Percentiles rank a stretch among this genome's conserved stretches.
Evolutionary conservation across 2,888 invertebrate species (phyloP).

Genomic region (Andricus quercusramuli): DNA sequence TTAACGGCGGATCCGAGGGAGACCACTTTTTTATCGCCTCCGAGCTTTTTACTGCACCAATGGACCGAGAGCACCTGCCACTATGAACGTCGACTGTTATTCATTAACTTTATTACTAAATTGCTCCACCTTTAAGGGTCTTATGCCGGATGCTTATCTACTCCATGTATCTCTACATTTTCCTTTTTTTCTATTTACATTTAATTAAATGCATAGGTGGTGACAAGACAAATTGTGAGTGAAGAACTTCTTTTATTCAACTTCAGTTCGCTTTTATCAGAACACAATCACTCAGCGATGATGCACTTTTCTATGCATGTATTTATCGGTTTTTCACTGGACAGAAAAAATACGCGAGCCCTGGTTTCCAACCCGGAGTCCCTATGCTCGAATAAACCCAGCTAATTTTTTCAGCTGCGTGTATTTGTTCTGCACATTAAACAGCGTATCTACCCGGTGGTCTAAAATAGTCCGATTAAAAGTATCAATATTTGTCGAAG

Average conservation of each 20-base stretch:
- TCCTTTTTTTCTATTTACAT: background rate
- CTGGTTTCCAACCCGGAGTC: background rate
- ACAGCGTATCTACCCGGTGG: conserved; percentile 41
- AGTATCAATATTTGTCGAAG: conserved; percentile 73
- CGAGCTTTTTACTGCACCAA: conserved; percentile 14
- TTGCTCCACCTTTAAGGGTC: background rate
- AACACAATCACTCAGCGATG: background rate
- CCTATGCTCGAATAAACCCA: conserved; percentile 6
- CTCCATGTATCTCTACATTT: background rate
- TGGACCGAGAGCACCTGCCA: conserved; percentile 21
- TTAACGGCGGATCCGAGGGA: conserved; percentile 20
- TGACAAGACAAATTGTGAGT: conserved; percentile 12
- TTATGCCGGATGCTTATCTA: background rate
- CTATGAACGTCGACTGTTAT: background rate
- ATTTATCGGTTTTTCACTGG: background rate
- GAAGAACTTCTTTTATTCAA: background rate
- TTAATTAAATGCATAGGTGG: background rate
- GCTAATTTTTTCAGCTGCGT: conserved; percentile 57
- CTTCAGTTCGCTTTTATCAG: background rate
- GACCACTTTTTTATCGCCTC: conserved; percentile 4
- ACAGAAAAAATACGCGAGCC: background rate
- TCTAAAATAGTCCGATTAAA: conserved; percentile 71
- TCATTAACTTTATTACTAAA: conserved; percentile 12
- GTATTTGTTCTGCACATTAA: conserved; percentile 58
- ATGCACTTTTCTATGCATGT: background rate